Evolutionary conservation across 2,797 vertebrate species (phyloP), one percentile per base, ranked within the genome.

Genomic region (Syngnathus rostellatus): DNA sequence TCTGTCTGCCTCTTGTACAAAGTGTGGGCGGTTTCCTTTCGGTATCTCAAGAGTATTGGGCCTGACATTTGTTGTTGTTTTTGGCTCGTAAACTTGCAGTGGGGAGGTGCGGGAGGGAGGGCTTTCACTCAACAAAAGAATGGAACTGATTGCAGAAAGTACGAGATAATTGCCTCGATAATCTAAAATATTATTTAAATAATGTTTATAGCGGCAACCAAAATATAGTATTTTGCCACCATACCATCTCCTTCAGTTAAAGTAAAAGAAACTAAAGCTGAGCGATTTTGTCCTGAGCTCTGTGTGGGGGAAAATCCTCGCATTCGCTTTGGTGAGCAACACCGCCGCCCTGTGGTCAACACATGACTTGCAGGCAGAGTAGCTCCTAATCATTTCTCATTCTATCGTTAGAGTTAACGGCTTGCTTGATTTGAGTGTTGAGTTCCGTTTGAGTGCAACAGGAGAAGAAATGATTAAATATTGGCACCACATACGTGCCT

Each of bases 301-400:
- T 72, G 63, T 9, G 62, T 62, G 66, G 45, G 73, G 68, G 43
- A 50, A 53, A 46, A 57, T 16, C 70, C 73, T 75, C 3, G 75
- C 68, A 63, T 14, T 71, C 65, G 73, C 66, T 69, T 3, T 10
- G 12, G 31, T 50, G 69, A 59, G 12, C 73, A 72, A 71, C 67
- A 57, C 64, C 73, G 79, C 80, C 83, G 70, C 65, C 79, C 64
- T 60, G 81, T 86, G 89, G 81, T 6, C 3, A 5, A 31, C 6
- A 25, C 2, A 50, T 59, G 59, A 59, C 78, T 25, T 3, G 67
- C 79, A 76, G 1, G 19, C 25, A 39, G 8, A 4, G 14, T 50
- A 45, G 55, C 55, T 58, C 55, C 8, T 58, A 58, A 31, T 38
- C 37, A 17, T 58, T 37, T 16, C 1, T 19, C 1, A 17, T 61